Evolutionary conservation across 2,888 invertebrate species (phyloP), one percentile per base, ranked within the genome.

Genomic region (Oxycera nigricornis): DNA sequence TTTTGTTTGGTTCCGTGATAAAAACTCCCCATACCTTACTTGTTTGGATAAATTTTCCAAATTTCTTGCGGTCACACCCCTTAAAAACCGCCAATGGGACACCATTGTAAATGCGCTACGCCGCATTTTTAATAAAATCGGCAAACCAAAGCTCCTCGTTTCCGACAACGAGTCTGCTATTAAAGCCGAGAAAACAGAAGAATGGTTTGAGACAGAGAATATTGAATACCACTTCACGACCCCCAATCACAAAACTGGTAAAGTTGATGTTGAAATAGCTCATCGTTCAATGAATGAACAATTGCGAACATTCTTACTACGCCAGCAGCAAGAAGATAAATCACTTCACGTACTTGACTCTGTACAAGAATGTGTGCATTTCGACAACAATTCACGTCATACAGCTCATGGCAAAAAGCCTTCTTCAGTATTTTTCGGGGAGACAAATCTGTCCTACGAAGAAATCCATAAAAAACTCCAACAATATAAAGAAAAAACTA

Each of bases 11-110:
- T 59, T 26, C 24, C 35, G 31, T 11, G 17, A 20, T 14, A 59
- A 41, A 30, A 46, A 41, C 9, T 17, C 55, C 28, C 14, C 28
- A 20, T 59, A 28, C 28, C 14, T 24, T 2, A 59, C 72, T 28
- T 57, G 24, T 26, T 11, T 72, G 20, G 59, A 72, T 20, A 72
- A 72, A 59, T 59, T 72, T 26, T 59, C 59, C 4, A 72, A 72
- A 39, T 41, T n/a, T 28, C 55, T 35, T 11, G 1, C 26, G 17
- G 6, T 72, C 0, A 41, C 20, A 1, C 11, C 4, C 3, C 17
- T 72, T 17, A 72, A 59, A 41, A 26, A 31, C 11, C 9, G 59
- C 26, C 55, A 26, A 9, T 72, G 59, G 41, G 3, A 20, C 11
- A 28, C 35, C 4, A 72, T 72, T 1, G 20, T 41, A 26, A 41